phyloP scores from a whole-genome alignment of 2,113 vertebrate species.

The Oreochromis niloticus region DNA sequence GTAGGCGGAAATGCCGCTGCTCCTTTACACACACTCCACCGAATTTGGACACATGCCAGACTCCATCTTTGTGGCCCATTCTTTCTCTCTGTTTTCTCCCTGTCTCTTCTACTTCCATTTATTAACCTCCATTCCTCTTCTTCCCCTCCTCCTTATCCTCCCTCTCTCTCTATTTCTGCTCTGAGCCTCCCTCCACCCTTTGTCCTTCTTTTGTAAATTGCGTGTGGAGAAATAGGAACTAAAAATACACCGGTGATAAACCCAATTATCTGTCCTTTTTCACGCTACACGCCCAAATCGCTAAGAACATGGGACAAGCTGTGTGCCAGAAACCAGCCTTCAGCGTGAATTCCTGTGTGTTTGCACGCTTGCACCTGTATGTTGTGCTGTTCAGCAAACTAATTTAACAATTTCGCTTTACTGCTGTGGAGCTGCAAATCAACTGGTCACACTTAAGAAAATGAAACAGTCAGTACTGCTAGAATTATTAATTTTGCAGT shows the following conservation, averaged over 20 bases:
- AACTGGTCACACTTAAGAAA: not conserved
- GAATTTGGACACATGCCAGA: slow-evolving; percentile 14
- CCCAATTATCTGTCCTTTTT: slow-evolving; percentile 49
- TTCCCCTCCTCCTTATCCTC: not conserved
- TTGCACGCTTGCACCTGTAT: not conserved
- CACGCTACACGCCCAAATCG: slow-evolving; percentile 33
- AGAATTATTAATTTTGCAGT: not conserved
- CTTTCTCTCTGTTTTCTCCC: not conserved
- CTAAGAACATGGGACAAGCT: slow-evolving; percentile 13
- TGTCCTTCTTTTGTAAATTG: slow-evolving; percentile 26
- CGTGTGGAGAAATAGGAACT: slow-evolving; percentile 23
- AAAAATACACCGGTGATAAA: slow-evolving; percentile 52
- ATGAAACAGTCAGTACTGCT: not conserved
- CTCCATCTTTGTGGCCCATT: not conserved
- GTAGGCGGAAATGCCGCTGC: not conserved
- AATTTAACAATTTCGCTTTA: not conserved
- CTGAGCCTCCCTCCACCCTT: not conserved
- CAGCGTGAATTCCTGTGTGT: not conserved
- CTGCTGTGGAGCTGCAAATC: not conserved
- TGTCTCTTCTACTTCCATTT: not conserved
- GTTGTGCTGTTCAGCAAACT: not conserved
- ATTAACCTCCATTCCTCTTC: not conserved
- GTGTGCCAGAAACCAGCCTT: slow-evolving; percentile 5
- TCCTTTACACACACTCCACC: slow-evolving; percentile 10
- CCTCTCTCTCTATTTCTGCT: not conserved